Base-by-base conservation (phyloP, 2,797 vertebrate species). In the Aulostomus chinensis region DNA sequence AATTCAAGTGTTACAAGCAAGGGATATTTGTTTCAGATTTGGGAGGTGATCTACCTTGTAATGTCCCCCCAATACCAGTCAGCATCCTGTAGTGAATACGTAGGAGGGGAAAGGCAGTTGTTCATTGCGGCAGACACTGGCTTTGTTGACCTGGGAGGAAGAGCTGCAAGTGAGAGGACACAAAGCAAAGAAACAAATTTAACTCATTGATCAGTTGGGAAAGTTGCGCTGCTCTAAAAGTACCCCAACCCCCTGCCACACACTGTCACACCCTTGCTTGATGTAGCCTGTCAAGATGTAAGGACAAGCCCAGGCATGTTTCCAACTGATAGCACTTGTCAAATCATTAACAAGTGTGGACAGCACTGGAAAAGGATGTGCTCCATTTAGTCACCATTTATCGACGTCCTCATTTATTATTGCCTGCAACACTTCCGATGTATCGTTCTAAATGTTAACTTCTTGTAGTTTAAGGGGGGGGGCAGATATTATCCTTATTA, bases 41-140 rank as follows among this genome's bases (percentile, higher is more conserved):
- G 18, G 13, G 1, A 12, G 8, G 2, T 9, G 3, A 13, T 29
- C 89, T 90, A 98, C 96, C 96, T 94, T 68, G 93, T 94, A 62
- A 97, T 94, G 68, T 97, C 95, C 24, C 95, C 96, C 96, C 97
- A 99, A 67, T 98, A 99, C 96, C 96, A 99, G 57, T 98, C 94
- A 0, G 95, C 94, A 15, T 98, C 96, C 84, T 95, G 93, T 48
- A 98, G 90, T 35, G 89, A 86, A 43, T 85, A 81, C 28, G 54
- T 66, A 42, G 91, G 90, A 51, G 78, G 68, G 73, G 53, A 80
- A 73, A 61, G 77, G 67, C 91, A 76, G 72, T 86, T 93, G 53
- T 91, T 90, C 83, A 88, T 86, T 50, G 89, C 77, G 73, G 92
- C 89, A 76, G 88, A 91, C 85, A 80, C 84, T 73, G 93, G 88